Evolutionary conservation across 2,113 vertebrate species (phyloP).

Genomic region (Gracilinanus agilis): DNA sequence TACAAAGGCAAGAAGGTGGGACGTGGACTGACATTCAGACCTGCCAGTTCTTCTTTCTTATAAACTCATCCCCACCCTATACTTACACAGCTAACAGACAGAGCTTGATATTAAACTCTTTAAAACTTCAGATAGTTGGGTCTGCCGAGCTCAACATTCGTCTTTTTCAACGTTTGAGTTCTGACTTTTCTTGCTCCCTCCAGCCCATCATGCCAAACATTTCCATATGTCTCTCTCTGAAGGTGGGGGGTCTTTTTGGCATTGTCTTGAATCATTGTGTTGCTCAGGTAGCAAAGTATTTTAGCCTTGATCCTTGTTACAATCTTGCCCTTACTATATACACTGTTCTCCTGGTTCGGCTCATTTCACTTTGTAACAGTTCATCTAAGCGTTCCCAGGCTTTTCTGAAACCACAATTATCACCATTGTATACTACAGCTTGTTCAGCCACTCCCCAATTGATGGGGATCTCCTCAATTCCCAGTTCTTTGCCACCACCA

Average conservation of each 20-base stretch:
- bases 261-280: not conserved
- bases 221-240: not conserved
- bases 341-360: not conserved
- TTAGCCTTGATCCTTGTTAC: not conserved
- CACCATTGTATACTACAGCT: no score
- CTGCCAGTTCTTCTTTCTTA: not conserved
- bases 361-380: not conserved
- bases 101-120: not conserved
- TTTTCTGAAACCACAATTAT: not conserved
- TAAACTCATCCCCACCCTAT: no score
- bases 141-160: not conserved
- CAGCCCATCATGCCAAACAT: not conserved
- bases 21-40: not conserved
- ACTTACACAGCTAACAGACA: not conserved
- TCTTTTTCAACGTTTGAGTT: not conserved
- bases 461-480: no score
- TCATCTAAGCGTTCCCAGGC: not conserved
- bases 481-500: no score
- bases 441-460: no score
- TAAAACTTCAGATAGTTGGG: not conserved
- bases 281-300: not conserved
- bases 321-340: not conserved
- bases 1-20: not conserved
- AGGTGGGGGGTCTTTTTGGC: not conserved
- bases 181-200: not conserved